Conservation (phyloP, 1,140 invertebrate genomes). For the Hyles vespertilio region DNA sequence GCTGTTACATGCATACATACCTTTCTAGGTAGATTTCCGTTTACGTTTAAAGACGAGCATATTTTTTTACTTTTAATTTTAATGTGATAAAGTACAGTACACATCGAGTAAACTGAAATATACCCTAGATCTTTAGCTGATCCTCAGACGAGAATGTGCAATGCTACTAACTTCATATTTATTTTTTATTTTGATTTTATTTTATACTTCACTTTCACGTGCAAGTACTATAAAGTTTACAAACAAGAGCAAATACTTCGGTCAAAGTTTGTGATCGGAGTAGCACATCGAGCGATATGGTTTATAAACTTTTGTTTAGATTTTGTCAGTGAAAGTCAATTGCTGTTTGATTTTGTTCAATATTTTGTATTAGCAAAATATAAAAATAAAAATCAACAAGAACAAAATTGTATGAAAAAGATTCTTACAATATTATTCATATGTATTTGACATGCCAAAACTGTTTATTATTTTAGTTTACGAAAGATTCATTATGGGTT, state of each 20-base stretch:
- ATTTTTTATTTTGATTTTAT: constrained; percentile 65
- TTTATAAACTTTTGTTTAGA: constrained; percentile 13
- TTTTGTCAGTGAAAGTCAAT: too few relatives aligned
- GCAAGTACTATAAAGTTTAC: constrained; percentile 41
- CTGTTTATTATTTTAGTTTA: too few relatives aligned
- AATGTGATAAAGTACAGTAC: constrained; percentile 4
- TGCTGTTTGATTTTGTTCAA: too few relatives aligned
- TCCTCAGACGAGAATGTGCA: constrained; percentile 72
- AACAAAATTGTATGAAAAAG: too few relatives aligned
- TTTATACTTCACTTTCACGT: constrained; percentile 62
- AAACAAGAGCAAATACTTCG: constrained; percentile 50
- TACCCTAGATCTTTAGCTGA: constrained; percentile 60
- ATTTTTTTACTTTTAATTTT: constrained; percentile 7
- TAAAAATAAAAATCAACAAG: too few relatives aligned
- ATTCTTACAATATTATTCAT: too few relatives aligned
- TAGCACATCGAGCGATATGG: constrained; percentile 37
- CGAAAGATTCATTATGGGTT: too few relatives aligned
- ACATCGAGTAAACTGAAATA: constrained; percentile 45
- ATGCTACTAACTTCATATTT: constrained; percentile 72
- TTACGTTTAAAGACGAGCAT: constrained; percentile 25
- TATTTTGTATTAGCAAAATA: too few relatives aligned
- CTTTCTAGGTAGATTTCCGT: constrained; percentile 58
- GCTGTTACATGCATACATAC: constrained; percentile 67
- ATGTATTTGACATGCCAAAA: too few relatives aligned
- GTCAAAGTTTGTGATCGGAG: constrained; percentile 37